Conservation (phyloP, 2,797 vertebrate genomes). For the Crenichthys baileyi region DNA sequence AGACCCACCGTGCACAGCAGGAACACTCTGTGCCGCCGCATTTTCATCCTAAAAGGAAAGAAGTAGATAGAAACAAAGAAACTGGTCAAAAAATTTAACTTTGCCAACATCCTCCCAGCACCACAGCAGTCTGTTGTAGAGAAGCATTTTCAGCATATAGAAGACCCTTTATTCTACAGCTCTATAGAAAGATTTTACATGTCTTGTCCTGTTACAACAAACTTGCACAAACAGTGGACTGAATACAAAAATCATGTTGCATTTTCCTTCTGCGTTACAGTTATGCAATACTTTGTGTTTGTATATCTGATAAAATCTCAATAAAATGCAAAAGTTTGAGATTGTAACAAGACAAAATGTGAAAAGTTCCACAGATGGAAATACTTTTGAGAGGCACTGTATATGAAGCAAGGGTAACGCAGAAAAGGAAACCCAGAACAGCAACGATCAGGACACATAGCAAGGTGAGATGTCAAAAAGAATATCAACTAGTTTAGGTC, state of each 20-base stretch:
- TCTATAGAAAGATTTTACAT: background rate
- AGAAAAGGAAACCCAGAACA: background rate
- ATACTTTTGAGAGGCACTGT: too few relatives aligned
- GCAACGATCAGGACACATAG: background rate
- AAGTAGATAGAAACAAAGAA: background rate
- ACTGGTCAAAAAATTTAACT: slow-evolving; percentile 10
- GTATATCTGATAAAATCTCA: background rate
- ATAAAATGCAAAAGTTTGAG: background rate
- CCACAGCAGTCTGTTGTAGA: slow-evolving; percentile 48
- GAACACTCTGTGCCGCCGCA: slow-evolving; percentile 98
- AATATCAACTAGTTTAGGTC: background rate
- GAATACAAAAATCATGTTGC: background rate
- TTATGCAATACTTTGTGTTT: background rate
- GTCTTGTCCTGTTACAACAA: background rate
- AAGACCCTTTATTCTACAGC: background rate
- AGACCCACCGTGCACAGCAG: slow-evolving; percentile 98
- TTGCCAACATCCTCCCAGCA: slow-evolving; percentile 15
- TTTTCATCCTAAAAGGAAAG: slow-evolving; percentile 91
- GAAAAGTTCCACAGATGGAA: background rate
- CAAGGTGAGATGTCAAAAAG: background rate
- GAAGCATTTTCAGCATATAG: slow-evolving; percentile 25
- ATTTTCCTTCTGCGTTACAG: background rate
- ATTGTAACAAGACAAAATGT: background rate
- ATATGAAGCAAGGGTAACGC: background rate
- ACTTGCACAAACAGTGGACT: background rate